Evolutionary conservation across 2,113 vertebrate genomes (phyloP), one percentile per base, ranked within the genome.

Genomic region (Amphiprion percula): DNA sequence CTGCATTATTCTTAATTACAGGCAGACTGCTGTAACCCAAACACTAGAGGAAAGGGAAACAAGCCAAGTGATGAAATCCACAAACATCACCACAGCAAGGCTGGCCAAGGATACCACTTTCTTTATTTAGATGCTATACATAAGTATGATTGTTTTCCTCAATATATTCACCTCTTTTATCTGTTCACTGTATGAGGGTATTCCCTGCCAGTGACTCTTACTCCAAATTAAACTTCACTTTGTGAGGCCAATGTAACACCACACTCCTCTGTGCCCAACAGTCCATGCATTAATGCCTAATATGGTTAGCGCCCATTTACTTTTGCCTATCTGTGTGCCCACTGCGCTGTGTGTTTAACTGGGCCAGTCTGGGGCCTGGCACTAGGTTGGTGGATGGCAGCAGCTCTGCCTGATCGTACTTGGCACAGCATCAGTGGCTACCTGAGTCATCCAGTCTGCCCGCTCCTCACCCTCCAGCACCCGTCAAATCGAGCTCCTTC

Each of bases 391-490:
- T 60, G 69, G 72, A 88, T 59, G 79, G 80, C 73, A 68, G 82
- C 76, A 16, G 68, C 68, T 85, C 85, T 77, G 78, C 81, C 85
- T 72, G 81, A 88, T 90, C 73, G 70, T 73, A 89, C 79, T 92
- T 94, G 91, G 91, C 92, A 92, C 62, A 21, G 65, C 85, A 84
- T 91, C 87, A 87, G 70, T 69, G 70, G 73, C 79, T 88, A 93
- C 91, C 91, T 90, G 91, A 94, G 91, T 95, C 94, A 93, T 90
- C 73, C 85, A 75, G 90, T 91, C 89, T 90, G 87, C 86, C 78
- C 61, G 77, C 79, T 86, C 81, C 80, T 83, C 82, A 44, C 77
- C 86, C 86, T 79, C 87, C 60, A 82, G 79, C 85, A 55, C 75
- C 68, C 49, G 58, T 84, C 88, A 88, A 81, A 88, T 86, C 54